Evolutionary conservation across 2,888 invertebrate genomes (phyloP).

Genomic region (Ichneumoninae sp.): DNA sequence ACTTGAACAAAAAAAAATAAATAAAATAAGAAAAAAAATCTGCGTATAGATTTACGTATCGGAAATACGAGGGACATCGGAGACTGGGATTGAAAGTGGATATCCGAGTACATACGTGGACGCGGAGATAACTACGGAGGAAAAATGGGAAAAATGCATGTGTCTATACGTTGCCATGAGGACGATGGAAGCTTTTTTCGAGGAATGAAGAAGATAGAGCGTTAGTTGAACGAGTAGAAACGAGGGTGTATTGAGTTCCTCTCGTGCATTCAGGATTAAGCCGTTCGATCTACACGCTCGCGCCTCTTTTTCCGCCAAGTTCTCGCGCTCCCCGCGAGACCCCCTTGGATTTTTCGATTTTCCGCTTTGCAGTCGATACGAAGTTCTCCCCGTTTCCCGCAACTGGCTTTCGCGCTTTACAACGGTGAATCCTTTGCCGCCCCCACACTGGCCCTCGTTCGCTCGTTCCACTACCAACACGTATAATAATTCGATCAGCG

Average conservation of each 20-base stretch:
- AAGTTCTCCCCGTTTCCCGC: constrained; percentile 44
- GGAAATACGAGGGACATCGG: constrained; percentile 10
- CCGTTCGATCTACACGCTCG: constrained; percentile 71
- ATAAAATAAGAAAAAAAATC: background rate
- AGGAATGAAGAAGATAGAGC: constrained; percentile 19
- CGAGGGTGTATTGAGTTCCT: constrained; percentile 72
- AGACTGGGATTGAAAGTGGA: constrained; percentile 11
- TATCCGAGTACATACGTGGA: constrained; percentile 14
- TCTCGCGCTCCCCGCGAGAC: constrained; percentile 7
- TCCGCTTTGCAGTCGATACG: constrained; percentile 52
- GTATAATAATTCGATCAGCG: constrained; percentile 56
- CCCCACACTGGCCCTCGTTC: background rate
- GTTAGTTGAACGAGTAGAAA: constrained; percentile 22
- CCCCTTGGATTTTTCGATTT: constrained; percentile 73
- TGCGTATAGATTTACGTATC: constrained; percentile 28
- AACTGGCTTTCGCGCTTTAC: constrained; percentile 38
- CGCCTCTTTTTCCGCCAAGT: constrained; percentile 40
- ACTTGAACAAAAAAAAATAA: background rate
- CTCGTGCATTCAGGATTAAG: constrained; percentile 75
- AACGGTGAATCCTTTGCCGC: constrained; percentile 34
- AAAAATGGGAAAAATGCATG: constrained; percentile 72
- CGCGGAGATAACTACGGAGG: constrained; percentile 2
- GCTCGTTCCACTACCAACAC: constrained; percentile 5
- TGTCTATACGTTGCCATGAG: constrained; percentile 39
- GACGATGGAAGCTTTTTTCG: constrained; percentile 61